Evolutionary conservation across 2,797 vertebrate species (phyloP), one percentile per base, ranked within the genome.

Genomic region (Acipenser transmontanus): DNA sequence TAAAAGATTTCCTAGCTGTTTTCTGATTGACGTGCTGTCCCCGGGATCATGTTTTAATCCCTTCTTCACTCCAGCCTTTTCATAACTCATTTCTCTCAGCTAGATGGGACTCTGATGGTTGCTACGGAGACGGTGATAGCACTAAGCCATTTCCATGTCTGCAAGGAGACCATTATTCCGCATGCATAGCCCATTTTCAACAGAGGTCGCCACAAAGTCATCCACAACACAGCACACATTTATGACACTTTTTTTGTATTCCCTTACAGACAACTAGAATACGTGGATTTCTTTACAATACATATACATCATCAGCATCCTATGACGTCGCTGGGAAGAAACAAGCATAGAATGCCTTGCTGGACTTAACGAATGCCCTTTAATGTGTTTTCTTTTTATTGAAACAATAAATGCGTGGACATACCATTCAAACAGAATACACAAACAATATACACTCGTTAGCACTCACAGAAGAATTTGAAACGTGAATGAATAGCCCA

Each of bases 91-190:
- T 98, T 98, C 95, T 97, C 93, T 91, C 88, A 87, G 88, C 90
- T 91, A 96, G 96, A 97, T 96, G 93, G 92, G 92, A 93, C 93
- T 93, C 93, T 91, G 96, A 99, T 99, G 94, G 96, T 99, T 98
- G 90, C 95, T 90, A 80, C 84, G 93, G 93, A 91, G 93, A 98
- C 93, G 83, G 85, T 76, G 95, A 95, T 95, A 96, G 93, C 83
- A 81, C 93, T 95, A 95, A 97, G 93, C 94, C 93, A 97, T 97
- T 97, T 96, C 94, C 94, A 93, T 94, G 93, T 93, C 91, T 85
- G 91, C 90, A 85, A 85, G 86, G 89, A 87, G 85, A 82, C 88
- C 86, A 89, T 87, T 85, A 85, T 92, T 91, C 89, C 85, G 88
- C 87, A 84, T 90, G 89, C 91, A 91, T 87, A 91, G 92, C 88